Percentiles rank a stretch among this genome's conserved stretches.
These are phyloP conservation scores for Phallusia fumigata DNA, from an alignment of 23 tunicate species.

Conservation along the genomic window DNA sequence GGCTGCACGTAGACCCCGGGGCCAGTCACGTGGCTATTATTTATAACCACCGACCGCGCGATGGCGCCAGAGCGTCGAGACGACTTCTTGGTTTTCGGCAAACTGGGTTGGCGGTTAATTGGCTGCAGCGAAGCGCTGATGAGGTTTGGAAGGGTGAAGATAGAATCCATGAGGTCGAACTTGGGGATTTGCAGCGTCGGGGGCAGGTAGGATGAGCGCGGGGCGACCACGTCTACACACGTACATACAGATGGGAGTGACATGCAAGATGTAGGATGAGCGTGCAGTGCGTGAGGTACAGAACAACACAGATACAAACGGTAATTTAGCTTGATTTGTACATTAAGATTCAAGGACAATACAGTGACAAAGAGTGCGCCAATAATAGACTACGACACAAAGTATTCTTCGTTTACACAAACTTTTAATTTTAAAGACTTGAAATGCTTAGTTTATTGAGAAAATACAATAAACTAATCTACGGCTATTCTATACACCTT, in stretches of 20 bases:
- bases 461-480: too few species aligned
- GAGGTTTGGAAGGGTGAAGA: slow-evolving; percentile 10
- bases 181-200: background rate
- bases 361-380: too few species aligned
- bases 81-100: background rate
- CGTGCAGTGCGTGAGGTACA: too few species aligned
- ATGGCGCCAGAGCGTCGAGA: background rate
- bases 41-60: background rate
- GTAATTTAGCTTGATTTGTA: too few species aligned
- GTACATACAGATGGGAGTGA: background rate
- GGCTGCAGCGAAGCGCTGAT: background rate
- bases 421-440: too few species aligned
- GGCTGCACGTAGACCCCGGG: slow-evolving; percentile 1
- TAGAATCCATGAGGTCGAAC: slow-evolving; percentile 25
- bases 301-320: too few species aligned
- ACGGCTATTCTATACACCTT: too few species aligned
- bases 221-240: slow-evolving; percentile 7
- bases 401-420: too few species aligned
- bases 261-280: background rate
- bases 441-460: too few species aligned
- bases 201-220: slow-evolving; percentile 2
- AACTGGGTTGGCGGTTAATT: background rate
- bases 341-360: too few species aligned
- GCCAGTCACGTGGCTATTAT: background rate
- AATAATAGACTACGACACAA: too few species aligned